These are phyloP conservation scores for Fopius arisanus DNA, from an alignment of 1,140 invertebrate genomes.

Conservation along the genomic window DNA sequence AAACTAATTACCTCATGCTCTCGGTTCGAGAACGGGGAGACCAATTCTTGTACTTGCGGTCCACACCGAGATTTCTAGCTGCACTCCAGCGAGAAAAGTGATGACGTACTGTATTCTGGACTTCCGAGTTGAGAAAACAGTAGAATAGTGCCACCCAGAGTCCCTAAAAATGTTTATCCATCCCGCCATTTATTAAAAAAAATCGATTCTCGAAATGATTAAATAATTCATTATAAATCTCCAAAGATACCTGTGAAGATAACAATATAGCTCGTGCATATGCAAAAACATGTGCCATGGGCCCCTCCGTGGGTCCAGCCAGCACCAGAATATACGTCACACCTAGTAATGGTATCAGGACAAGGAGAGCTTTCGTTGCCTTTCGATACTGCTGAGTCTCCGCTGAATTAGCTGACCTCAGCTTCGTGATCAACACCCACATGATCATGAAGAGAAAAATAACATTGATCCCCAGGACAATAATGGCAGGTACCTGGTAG, in stretches of 20 bases:
- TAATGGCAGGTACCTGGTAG: slow-evolving; percentile 76
- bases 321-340: slow-evolving; percentile 86
- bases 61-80: slow-evolving; percentile 67
- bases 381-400: slow-evolving; percentile 90
- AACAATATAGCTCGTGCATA: slow-evolving; percentile 77
- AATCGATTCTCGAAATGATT: background rate
- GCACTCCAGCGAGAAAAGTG: slow-evolving; percentile 83
- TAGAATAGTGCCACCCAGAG: slow-evolving; percentile 88
- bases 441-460: slow-evolving; percentile 90
- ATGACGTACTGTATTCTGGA: slow-evolving; percentile 83
- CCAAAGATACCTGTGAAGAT: slow-evolving; percentile 77
- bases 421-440: slow-evolving; percentile 93
- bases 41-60: slow-evolving; percentile 76
- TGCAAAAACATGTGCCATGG: slow-evolving; percentile 72
- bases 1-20: slow-evolving; percentile 73
- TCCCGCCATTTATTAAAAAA: too few relatives aligned
- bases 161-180: slow-evolving; percentile 79
- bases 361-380: slow-evolving; percentile 86
- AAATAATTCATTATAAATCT: background rate
- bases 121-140: slow-evolving; percentile 92
- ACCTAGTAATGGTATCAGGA: slow-evolving; percentile 88
- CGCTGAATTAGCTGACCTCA: slow-evolving; percentile 83
- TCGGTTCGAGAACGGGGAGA: slow-evolving; percentile 81
- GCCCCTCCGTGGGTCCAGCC: slow-evolving; percentile 74
- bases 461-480: slow-evolving; percentile 81